Evolutionary conservation across 2,797 vertebrate genomes (phyloP).

Genomic region (Gephyroberyx darwinii): DNA sequence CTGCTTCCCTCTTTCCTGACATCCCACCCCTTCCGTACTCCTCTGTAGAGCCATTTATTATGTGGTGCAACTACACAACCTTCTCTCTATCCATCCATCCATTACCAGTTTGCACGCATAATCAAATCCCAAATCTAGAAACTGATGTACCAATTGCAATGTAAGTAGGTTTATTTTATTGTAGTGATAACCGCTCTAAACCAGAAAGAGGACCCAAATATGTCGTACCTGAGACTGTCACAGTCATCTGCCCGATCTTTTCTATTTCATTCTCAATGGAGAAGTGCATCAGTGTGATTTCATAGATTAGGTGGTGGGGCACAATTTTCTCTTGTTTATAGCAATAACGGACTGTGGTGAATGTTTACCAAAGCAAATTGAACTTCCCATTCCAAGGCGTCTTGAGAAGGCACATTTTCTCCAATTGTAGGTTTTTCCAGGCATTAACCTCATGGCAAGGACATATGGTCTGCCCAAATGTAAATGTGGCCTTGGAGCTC

Average conservation of each 20-base stretch:
- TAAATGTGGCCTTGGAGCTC: slow-evolving; percentile 16
- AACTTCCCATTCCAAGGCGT: background rate
- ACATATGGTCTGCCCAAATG: slow-evolving; percentile 1
- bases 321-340: slow-evolving; percentile 15
- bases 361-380: slow-evolving; percentile 13
- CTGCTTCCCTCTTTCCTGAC: slow-evolving; percentile 43
- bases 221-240: slow-evolving; percentile 20
- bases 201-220: background rate
- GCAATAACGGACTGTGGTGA: background rate
- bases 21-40: slow-evolving; percentile 46
- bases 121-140: slow-evolving; percentile 4
- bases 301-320: slow-evolving; percentile 6
- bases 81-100: slow-evolving; percentile 16
- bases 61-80: background rate
- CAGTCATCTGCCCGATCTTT: slow-evolving; percentile 23
- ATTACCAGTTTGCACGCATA: slow-evolving; percentile 26
- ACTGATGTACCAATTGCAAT: background rate
- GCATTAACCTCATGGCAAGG: background rate
- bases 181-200: slow-evolving; percentile 3
- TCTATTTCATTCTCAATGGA: slow-evolving; percentile 30
- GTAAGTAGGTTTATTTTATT: slow-evolving; percentile 25
- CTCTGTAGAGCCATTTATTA: slow-evolving; percentile 6
- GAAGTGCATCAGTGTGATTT: slow-evolving; percentile 44
- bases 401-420: slow-evolving; percentile 9
- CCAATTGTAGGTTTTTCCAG: background rate